These are phyloP conservation scores for Propithecus coquereli DNA, from an alignment of 2,113 vertebrate genomes.

Conservation along the genomic window DNA sequence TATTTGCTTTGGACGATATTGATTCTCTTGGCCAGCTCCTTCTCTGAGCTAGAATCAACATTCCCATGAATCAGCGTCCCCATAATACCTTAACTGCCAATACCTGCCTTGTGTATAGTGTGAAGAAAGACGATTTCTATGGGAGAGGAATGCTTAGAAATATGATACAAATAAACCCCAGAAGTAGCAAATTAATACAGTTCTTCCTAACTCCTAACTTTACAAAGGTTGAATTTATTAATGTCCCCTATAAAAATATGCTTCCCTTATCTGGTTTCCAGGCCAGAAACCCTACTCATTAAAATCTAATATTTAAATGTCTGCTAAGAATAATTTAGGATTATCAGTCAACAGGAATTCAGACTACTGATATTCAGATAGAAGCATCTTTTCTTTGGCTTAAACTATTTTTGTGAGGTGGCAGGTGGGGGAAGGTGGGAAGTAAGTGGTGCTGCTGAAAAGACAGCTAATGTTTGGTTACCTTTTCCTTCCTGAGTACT, in stretches of 20 bases:
- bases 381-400: background rate
- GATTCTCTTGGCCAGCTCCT: constrained; percentile 75
- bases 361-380: background rate
- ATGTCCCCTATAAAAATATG: background rate
- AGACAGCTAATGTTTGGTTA: background rate
- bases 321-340: constrained; percentile 3
- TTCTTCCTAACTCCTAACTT: background rate
- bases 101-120: background rate
- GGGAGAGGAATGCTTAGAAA: background rate
- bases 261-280: background rate
- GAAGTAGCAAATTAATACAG: background rate
- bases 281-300: background rate
- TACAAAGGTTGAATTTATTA: constrained; percentile 30
- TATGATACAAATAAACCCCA: background rate
- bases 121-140: constrained; percentile 10
- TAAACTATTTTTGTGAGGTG: background rate
- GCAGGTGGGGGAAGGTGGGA: background rate
- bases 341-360: background rate
- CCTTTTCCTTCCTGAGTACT: background rate
- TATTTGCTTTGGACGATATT: constrained; percentile 83
- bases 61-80: background rate
- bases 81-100: background rate
- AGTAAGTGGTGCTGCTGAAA: background rate
- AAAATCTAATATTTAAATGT: constrained; percentile 48
- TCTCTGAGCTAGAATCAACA: constrained; percentile 57